Evolutionary conservation across 2,797 vertebrate genomes (phyloP).

Genomic region (Sebastes oblongus): DNA sequence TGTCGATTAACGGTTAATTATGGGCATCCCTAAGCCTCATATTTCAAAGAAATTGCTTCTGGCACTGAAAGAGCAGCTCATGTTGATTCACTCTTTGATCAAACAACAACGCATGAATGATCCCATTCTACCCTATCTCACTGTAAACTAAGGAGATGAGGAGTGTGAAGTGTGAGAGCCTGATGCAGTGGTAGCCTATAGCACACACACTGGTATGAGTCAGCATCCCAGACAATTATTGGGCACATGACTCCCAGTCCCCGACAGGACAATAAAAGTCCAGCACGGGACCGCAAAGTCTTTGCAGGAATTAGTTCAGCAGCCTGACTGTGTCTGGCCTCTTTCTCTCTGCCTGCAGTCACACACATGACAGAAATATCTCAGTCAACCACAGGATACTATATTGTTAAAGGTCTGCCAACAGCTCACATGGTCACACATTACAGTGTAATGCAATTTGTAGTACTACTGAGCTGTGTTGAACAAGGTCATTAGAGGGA

Average conservation of each 20-base stretch:
- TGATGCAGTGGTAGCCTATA: constrained; percentile 28
- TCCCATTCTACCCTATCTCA: not conserved
- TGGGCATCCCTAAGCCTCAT: not conserved
- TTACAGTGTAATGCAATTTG: not conserved
- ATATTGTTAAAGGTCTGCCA: constrained; percentile 4
- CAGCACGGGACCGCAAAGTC: constrained; percentile 23
- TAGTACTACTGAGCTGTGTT: not conserved
- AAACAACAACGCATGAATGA: constrained; percentile 26
- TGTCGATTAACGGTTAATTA: too few species aligned
- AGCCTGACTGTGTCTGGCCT: not conserved
- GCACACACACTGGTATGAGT: constrained; percentile 53
- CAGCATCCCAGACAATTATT: constrained; percentile 58
- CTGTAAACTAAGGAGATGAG: constrained; percentile 20
- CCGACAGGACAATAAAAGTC: constrained; percentile 32
- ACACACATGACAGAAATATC: constrained; percentile 20
- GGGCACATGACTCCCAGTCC: constrained; percentile 37
- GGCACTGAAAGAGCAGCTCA: not conserved
- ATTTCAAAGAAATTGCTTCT: constrained; percentile 4
- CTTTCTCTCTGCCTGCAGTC: constrained; percentile 5
- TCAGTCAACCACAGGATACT: not conserved
- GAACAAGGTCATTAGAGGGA: constrained; percentile 8
- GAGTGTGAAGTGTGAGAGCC: constrained; percentile 10
- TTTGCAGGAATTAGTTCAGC: constrained; percentile 47
- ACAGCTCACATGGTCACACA: constrained; percentile 13
- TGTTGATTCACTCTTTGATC: constrained; percentile 38